Base-by-base conservation (phyloP, 2,797 vertebrate genomes). In the Vespertilio murinus region DNA sequence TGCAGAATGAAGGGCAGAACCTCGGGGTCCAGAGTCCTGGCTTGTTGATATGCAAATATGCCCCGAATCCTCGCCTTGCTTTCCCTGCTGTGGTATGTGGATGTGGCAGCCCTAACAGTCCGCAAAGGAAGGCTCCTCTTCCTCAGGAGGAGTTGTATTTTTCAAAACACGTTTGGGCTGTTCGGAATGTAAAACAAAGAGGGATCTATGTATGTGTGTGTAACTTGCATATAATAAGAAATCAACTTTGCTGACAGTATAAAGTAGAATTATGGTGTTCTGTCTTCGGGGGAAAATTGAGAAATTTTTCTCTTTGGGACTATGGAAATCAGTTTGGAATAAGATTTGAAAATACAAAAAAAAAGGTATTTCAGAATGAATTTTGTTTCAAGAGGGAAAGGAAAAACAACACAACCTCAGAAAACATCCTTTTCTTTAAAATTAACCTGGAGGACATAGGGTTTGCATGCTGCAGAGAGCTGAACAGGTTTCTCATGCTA, bases 41-140 rank as follows among this genome's bases (percentile, higher is more conserved):
- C 87, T 96, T 88, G 78, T 90, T 82, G 65, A 85, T 90, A 54
- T 73, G 82, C 64, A 73, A 59, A 94, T 49, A 47, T 35, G 10
- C 30, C 52, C 71, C 13, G 13, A 67, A 42, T 65, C 67, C 69
- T 12, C 33, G 16, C 18, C 54, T 28, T 16, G n/a, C 28, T 1
- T 65, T 17, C 40, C 67, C 45, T n/a, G 20, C 64, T 47, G 28
- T 67, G 54, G n/a, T 35, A 14, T 47, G 3, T 54, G 35, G 42
- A 1, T 65, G 30, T 82, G 22, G 1, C 17, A 90, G 87, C 52
- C 81, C 12, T 42, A 40, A 33, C 3, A 61, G 54, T 54, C 11
- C 18, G 54, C 45, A 70, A 70, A 28, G 28, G 40, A 79, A 35
- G 69, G 59, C 54, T 85, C 18, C 52, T 79, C 84, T 93, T 42